A percentile compares a stretch with the other conserved stretches of the same genome.
These are phyloP conservation scores for Triplophysa yarkandensis DNA, from an alignment of 2,797 vertebrate genomes.

Conservation along the genomic window DNA sequence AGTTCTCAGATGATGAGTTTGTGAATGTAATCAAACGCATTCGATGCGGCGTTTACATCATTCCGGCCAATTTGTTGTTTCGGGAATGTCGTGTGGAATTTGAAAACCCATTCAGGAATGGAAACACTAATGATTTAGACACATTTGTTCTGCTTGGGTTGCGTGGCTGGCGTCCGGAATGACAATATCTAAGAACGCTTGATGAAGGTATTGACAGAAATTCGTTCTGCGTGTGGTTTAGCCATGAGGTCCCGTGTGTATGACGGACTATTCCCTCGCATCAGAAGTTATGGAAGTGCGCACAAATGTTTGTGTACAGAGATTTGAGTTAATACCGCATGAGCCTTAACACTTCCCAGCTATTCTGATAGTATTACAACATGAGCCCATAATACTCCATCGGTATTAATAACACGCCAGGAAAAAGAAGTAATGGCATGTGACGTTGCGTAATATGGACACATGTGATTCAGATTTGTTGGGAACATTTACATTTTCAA, in stretches of 20 bases:
- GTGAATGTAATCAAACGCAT: not conserved
- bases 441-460: not conserved
- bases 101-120: not conserved
- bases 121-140: not conserved
- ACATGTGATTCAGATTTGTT: not conserved
- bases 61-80: not conserved
- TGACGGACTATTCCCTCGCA: not conserved
- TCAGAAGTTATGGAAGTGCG: not conserved
- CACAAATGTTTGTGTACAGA: constrained; percentile 13
- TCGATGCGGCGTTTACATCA: not conserved
- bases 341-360: constrained; percentile 33
- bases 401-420: constrained; percentile 13
- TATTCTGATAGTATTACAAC: constrained; percentile 20
- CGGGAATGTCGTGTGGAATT: not conserved
- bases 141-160: not conserved
- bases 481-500: not conserved
- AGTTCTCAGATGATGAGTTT: not conserved
- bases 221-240: not conserved
- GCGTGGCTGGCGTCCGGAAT: not conserved
- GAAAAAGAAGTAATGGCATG: not conserved
- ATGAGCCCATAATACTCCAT: constrained; percentile 38
- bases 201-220: not conserved
- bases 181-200: not conserved
- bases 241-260: not conserved
- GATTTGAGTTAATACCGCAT: constrained; percentile 29